Percentiles rank a stretch among this genome's conserved stretches.
phyloP scores from a whole-genome alignment of 1,140 invertebrate species.

The Drosophila kurseongensis region DNA sequence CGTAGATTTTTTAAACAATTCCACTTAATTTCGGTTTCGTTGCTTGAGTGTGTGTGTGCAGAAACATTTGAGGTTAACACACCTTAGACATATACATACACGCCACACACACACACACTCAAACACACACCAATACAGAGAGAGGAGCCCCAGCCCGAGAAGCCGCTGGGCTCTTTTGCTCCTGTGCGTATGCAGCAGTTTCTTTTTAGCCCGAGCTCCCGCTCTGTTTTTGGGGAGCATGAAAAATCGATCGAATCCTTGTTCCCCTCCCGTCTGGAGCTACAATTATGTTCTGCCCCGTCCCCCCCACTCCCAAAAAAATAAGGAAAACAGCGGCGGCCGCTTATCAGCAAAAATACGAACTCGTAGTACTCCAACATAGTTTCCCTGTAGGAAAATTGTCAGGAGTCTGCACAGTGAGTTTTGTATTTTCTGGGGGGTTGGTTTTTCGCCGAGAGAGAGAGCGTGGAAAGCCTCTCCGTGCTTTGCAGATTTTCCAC shows the following conservation, averaged over 20 bases:
- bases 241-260: constrained; percentile 78
- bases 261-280: constrained; percentile 36
- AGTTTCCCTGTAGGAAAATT: constrained; percentile 64
- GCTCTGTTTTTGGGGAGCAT: constrained; percentile 51
- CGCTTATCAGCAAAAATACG: constrained; percentile 74
- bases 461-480: constrained; percentile 14
- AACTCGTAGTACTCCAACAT: constrained; percentile 63
- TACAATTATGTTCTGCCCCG: constrained; percentile 53
- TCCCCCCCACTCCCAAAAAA: not conserved
- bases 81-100: constrained; percentile 83
- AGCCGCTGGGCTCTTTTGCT: constrained; percentile 46
- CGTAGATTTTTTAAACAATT: constrained; percentile 32
- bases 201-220: constrained; percentile 56
- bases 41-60: constrained; percentile 33
- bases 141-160: constrained; percentile 50
- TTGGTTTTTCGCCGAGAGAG: constrained; percentile 56
- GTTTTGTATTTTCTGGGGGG: constrained; percentile 39
- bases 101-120: constrained; percentile 30
- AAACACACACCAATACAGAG: constrained; percentile 36
- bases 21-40: constrained; percentile 18
- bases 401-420: constrained; percentile 67
- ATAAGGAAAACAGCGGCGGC: constrained; percentile 28
- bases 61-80: constrained; percentile 81
- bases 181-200: constrained; percentile 79
- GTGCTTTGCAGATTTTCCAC: constrained; percentile 54